Base-by-base conservation (phyloP, 2,888 invertebrate species). In the Thelaira solivaga region DNA sequence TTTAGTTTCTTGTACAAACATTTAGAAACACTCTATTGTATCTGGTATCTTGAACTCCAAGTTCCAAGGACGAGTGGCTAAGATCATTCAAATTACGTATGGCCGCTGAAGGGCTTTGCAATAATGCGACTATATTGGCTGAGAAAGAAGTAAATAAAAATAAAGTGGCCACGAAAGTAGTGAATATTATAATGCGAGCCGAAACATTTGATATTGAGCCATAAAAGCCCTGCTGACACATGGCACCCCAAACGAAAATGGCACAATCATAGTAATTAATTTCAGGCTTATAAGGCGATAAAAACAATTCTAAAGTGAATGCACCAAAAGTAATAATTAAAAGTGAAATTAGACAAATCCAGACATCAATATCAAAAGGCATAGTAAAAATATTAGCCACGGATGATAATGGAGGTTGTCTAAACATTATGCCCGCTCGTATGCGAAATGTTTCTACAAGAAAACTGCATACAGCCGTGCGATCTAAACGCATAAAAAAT, bases 101-200 rank as follows among this genome's bases (percentile, higher is more conserved):
- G 13, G 92, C 90, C 82, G 90, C 87, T 85, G 92, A 92, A 13
- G 92, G 92, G 81, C 91, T 90, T 86, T 92, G 92, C 80, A 93
- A 87, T 77, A 93, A 88, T 10, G 92, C 91, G 78, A 93, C 92
- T 80, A 93, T 91, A 87, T 92, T 92, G 24, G 92, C 92, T 13
- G 92, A 92, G 86, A 92, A 93, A 0, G 92, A 91, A 7, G 92
- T 93, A 85, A 92, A 92, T 26, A 91, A 84, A 86, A 92, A 92
- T 51, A 92, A 85, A 0, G 91, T 89, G 1, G 91, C 87, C 53
- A 91, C 86, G 82, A 92, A 90, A 49, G 91, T 90, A 65, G 90
- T 90, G 80, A 92, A 90, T 81, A 92, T 90, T 53, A 91, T 90
- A 75, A 91, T 85, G 4, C 92, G 90, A 0, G 90, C 90, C 1